Evolutionary conservation across 1,140 invertebrate genomes (phyloP).

Genomic region (Carcinoscorpius rotundicauda): DNA sequence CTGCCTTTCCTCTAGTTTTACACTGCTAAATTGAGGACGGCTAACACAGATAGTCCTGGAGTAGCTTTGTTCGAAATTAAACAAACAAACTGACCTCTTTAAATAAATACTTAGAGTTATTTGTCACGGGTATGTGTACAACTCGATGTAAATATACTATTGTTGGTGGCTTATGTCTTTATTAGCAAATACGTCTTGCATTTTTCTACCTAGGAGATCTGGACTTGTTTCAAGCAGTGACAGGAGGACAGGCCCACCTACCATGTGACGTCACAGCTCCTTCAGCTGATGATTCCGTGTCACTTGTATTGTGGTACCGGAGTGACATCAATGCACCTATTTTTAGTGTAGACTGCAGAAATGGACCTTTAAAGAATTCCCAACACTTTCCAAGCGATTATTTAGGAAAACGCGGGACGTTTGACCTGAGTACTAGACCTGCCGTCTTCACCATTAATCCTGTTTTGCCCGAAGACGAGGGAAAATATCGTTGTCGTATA

Average conservation of each 20-base stretch:
- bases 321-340: constrained; percentile 34
- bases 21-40: too few species aligned
- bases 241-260: constrained; percentile 54
- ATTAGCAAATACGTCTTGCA: too few species aligned
- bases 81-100: too few species aligned
- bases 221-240: too few species aligned
- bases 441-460: constrained; percentile 44
- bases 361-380: neutral
- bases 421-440: constrained; percentile 16
- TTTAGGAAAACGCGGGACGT: constrained; percentile 8
- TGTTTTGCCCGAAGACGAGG: constrained; percentile 6
- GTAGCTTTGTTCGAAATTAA: too few species aligned
- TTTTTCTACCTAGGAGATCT: too few species aligned
- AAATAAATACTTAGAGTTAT: too few species aligned
- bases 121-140: too few species aligned
- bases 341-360: constrained; percentile 8
- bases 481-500: constrained; percentile 30
- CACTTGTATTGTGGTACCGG: constrained; percentile 72
- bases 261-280: constrained; percentile 64
- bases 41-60: too few species aligned
- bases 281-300: constrained; percentile 52
- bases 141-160: too few species aligned
- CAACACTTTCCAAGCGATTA: constrained; percentile 4
- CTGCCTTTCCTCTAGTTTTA: too few species aligned
- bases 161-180: too few species aligned